A percentile compares a stretch with the other conserved stretches of the same genome.
phyloP scores from a whole-genome alignment of 2,797 vertebrate species.

The Erpetoichthys calabaricus region DNA sequence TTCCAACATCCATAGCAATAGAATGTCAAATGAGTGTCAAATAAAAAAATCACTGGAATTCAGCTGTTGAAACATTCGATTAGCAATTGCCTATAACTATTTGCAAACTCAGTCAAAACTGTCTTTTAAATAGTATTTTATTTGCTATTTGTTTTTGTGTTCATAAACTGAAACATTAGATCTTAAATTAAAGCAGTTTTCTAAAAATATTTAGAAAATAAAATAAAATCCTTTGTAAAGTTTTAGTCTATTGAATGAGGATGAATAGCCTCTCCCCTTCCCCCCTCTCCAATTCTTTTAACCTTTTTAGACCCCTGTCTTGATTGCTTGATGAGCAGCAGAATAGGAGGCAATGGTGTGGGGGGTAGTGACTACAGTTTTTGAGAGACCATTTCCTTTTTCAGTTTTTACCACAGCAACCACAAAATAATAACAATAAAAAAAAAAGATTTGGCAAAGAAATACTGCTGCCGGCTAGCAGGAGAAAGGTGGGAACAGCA shows the following conservation, averaged over 20 bases:
- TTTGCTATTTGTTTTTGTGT: no score
- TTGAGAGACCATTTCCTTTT: constrained; percentile 5
- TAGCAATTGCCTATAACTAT: no score
- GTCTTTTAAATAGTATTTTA: no score
- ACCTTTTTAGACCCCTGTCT: constrained; percentile 4
- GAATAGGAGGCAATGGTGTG: not conserved
- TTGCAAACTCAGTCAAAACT: no score
- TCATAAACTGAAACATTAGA: no score
- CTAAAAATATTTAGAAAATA: no score
- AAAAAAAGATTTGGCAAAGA: constrained; percentile 15
- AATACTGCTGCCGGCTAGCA: constrained; percentile 33
- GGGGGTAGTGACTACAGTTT: not conserved
- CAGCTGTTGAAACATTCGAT: no score
- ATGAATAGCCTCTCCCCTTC: constrained; percentile 1
- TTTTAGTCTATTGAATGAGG: constrained; percentile 9
- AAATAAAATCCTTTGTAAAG: constrained; percentile 8
- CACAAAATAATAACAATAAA: constrained; percentile 4
- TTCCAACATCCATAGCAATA: no score
- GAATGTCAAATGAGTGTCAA: no score
- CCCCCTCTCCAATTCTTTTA: not conserved
- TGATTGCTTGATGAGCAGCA: constrained; percentile 5
- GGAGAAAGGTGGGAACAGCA: constrained; percentile 37
- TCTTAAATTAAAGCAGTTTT: no score
- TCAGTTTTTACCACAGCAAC: constrained; percentile 16
- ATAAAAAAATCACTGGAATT: no score